A percentile compares a stretch with the other conserved stretches of the same genome.
Evolutionary conservation across 2,888 invertebrate genomes (phyloP).

Genomic region (Sminthurides aquaticus): DNA sequence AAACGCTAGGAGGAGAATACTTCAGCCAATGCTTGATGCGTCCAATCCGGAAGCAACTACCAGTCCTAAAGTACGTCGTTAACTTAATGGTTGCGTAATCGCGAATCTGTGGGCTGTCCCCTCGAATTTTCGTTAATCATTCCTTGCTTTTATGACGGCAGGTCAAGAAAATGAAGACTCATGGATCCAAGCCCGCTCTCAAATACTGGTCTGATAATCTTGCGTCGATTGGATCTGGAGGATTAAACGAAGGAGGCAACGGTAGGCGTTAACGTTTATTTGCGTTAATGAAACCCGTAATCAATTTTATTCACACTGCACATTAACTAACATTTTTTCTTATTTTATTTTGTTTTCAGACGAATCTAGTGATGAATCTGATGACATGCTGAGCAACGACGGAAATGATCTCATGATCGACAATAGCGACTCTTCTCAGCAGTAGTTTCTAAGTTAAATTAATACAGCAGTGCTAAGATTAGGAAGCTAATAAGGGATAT

Average conservation of each 20-base stretch:
- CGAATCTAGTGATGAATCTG: slow-evolving; percentile 43
- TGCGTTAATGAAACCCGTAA: too few relatives aligned
- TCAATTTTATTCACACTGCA: too few relatives aligned
- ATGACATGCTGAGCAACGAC: slow-evolving; percentile 43
- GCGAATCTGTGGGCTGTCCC: background rate
- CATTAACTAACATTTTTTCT: too few relatives aligned
- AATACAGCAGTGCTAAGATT: too few relatives aligned
- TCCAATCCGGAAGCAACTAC: slow-evolving; percentile 51
- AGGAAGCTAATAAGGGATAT: too few relatives aligned
- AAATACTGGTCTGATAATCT: slow-evolving; percentile 69
- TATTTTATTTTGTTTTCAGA: slow-evolving; percentile 19
- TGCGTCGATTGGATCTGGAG: slow-evolving; percentile 46
- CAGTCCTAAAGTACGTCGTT: slow-evolving; percentile 46
- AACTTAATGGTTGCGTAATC: background rate
- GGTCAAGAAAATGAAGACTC: slow-evolving; percentile 49
- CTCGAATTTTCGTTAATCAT: too few relatives aligned
- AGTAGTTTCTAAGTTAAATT: too few relatives aligned
- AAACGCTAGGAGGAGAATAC: slow-evolving; percentile 79
- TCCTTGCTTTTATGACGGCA: too few relatives aligned
- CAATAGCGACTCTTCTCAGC: slow-evolving; percentile 43
- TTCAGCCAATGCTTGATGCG: slow-evolving; percentile 83
- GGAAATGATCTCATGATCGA: slow-evolving; percentile 42
- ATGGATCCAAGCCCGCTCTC: slow-evolving; percentile 54
- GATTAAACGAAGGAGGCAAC: slow-evolving; percentile 3
- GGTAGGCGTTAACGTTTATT: too few relatives aligned